Base-by-base conservation (phyloP, 2,797 vertebrate genomes). In the Acanthopagrus latus region DNA sequence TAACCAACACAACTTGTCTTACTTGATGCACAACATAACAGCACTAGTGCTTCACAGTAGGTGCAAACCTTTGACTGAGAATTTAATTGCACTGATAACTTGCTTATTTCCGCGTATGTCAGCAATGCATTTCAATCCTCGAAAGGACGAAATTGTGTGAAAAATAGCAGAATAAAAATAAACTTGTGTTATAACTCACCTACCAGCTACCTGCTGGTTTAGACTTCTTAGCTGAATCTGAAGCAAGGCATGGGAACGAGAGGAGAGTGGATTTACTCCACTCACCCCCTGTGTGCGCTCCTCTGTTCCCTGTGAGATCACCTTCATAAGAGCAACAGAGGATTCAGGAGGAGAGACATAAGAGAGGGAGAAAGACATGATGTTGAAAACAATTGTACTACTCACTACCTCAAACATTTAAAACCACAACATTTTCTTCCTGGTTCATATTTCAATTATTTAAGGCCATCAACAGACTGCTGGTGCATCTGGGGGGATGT, bases 221-320 rank as follows among this genome's bases (percentile, higher is more conserved):
- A 87, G 50, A 56, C 93, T 91, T 92, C 96, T 96, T 72, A 97
- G 94, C 81, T 98, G 97, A 87, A 98, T 96, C 93, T 97, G 96
- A 86, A 98, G 96, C 84, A 98, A 84, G n/a, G 97, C 97, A 51
- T 98, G 97, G 33, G 97, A 98, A 58, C 97, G 96, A 71, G 97
- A 98, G 9, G 97, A 98, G 82, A 95, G 94, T 0, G 96, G 92
- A 78, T 98, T 98, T 73, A 97, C 96, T 23, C 95, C 96, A 38
- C 97, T 97, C 58, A 92, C 94, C 20, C 97, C 96, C 0, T 96
- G 96, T 78, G 96, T 97, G 48, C 97, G 97, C 58, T 95, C 95
- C 71, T 95, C 96, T 29, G 95, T 95, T 4, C 97, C 97, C 60
- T 93, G 94, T 74, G 95, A 92, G 85, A 98, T 97, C 66, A 96